phyloP scores from a whole-genome alignment of 1,140 invertebrate genomes.

The Tetragnatha versicolor region DNA sequence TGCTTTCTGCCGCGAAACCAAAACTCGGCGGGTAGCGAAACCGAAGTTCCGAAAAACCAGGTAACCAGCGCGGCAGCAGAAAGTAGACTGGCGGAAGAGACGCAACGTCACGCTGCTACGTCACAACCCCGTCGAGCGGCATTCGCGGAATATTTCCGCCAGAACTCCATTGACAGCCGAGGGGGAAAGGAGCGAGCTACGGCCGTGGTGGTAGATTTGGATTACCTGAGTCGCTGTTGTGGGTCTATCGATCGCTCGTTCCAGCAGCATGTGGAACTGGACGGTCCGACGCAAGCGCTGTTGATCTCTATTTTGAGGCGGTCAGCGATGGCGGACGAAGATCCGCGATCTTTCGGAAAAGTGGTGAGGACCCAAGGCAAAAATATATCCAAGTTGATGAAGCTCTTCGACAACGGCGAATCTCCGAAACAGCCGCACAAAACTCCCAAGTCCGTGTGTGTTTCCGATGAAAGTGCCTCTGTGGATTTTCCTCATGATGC shows the following conservation, averaged over 20 bases:
- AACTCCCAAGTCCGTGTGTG: too few species aligned
- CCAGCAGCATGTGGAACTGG: background rate
- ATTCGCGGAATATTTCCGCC: constrained; percentile 38
- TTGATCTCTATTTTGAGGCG: background rate
- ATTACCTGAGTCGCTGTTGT: constrained; percentile 45
- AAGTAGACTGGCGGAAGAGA: constrained; percentile 17
- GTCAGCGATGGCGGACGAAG: background rate
- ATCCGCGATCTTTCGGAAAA: background rate
- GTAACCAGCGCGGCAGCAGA: constrained; percentile 1
- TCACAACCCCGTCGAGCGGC: constrained; percentile 40
- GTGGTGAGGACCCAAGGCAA: constrained; percentile 23
- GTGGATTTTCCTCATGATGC: too few species aligned
- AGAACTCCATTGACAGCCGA: background rate
- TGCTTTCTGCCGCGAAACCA: too few species aligned
- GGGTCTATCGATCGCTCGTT: background rate
- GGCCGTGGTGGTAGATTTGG: background rate
- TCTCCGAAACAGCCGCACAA: background rate
- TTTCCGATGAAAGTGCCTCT: too few species aligned
- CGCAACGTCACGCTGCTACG: constrained; percentile 16
- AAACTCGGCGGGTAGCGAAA: constrained; percentile 19
- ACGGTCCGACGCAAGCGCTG: background rate
- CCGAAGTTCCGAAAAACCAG: constrained; percentile 1
- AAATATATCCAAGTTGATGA: constrained; percentile 39
- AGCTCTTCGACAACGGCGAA: constrained; percentile 40
- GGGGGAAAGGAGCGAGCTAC: background rate